phyloP scores from a whole-genome alignment of 92 coral and sea anemone genomes.

The Nematostella vectensis region DNA sequence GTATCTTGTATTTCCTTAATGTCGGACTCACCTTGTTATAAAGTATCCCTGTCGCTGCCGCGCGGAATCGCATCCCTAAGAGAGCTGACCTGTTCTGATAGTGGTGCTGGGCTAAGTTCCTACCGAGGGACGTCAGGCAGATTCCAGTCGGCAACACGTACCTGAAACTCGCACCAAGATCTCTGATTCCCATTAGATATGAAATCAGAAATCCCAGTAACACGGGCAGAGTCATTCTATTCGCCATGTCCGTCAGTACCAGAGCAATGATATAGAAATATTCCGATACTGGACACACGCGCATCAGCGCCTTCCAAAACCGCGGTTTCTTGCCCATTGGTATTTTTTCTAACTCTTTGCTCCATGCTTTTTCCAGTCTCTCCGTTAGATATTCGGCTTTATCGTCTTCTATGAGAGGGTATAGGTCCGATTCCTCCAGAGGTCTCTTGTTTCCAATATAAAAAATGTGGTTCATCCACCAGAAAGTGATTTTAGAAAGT shows the following conservation, averaged over 20 bases:
- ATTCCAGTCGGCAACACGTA: conserved; percentile 74
- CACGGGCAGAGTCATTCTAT: conserved; percentile 79
- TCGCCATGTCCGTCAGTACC: conserved; percentile 81
- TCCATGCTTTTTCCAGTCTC: conserved; percentile 62
- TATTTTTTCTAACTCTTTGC: conserved; percentile 53
- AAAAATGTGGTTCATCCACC: conserved; percentile 89
- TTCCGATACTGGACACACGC: conserved; percentile 70
- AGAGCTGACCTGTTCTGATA: conserved; percentile 78
- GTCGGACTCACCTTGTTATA: conserved; percentile 72
- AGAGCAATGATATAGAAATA: conserved; percentile 54
- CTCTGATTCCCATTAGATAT: conserved; percentile 69
- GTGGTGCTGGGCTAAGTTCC: conserved; percentile 81
- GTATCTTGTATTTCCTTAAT: no score
- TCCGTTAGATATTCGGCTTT: conserved; percentile 71
- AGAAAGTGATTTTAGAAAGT: conserved; percentile 61
- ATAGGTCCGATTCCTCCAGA: conserved; percentile 66
- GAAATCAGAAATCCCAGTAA: conserved; percentile 72
- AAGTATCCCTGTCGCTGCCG: conserved; percentile 73
- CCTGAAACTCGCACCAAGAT: conserved; percentile 57
- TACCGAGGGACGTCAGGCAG: conserved; percentile 69
- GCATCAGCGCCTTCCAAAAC: conserved; percentile 85
- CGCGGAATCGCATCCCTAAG: conserved; percentile 75
- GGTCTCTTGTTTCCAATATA: conserved; percentile 70
- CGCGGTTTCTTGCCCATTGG: conserved; percentile 58
- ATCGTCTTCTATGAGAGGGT: conserved; percentile 72